Conservation (phyloP, 2,797 vertebrate genomes). For the Serranus cabrilla region DNA sequence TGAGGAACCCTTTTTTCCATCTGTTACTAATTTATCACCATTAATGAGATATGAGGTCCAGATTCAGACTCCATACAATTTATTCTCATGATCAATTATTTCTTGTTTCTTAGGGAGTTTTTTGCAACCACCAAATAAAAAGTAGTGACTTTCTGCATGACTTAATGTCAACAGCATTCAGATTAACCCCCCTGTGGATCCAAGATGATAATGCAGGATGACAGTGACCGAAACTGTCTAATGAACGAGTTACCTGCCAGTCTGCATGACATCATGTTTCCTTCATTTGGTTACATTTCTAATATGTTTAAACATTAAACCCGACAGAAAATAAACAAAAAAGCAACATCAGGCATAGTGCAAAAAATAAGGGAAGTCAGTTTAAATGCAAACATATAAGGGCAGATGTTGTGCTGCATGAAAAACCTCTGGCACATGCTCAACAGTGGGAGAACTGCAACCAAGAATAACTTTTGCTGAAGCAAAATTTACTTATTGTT, state of each 20-base stretch:
- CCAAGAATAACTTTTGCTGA: too few relatives aligned
- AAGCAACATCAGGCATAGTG: too few relatives aligned
- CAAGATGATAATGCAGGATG: conserved; percentile 10
- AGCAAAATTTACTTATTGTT: too few relatives aligned
- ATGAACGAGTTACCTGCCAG: conserved; percentile 18
- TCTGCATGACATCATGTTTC: conserved; percentile 6
- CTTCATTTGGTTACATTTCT: neutral
- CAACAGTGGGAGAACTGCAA: too few relatives aligned
- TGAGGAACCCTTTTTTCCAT: neutral
- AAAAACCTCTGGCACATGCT: too few relatives aligned
- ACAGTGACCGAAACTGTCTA: conserved; percentile 4
- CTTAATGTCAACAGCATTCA: conserved; percentile 31
- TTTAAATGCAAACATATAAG: too few relatives aligned
- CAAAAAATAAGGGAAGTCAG: too few relatives aligned
- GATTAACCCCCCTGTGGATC: conserved; percentile 17
- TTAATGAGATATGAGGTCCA: conserved; percentile 14
- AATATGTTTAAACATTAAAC: neutral
- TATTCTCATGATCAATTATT: conserved; percentile 25
- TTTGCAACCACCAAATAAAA: conserved; percentile 15
- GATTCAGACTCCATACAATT: conserved; percentile 10
- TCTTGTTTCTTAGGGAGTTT: conserved; percentile 21
- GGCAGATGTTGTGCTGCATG: too few relatives aligned
- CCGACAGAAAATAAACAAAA: neutral
- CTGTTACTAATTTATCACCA: conserved; percentile 3
- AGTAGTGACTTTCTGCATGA: conserved; percentile 14